Percentiles rank a stretch among this genome's conserved stretches.
phyloP scores from a whole-genome alignment of 2,888 invertebrate species.

The Tupiocoris notatus region DNA sequence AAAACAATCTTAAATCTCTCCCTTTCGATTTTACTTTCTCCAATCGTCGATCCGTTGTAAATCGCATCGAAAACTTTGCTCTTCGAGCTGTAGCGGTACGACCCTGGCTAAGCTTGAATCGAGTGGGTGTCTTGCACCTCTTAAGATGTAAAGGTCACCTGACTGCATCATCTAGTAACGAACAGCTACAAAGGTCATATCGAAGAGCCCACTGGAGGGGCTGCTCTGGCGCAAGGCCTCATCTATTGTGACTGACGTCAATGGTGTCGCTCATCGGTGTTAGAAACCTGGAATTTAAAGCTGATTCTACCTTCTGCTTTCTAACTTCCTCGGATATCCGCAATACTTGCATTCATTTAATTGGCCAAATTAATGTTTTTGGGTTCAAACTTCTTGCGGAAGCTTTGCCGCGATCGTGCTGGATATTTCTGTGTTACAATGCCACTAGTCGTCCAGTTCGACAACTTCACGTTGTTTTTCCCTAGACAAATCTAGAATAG shows the following conservation, averaged over 20 bases:
- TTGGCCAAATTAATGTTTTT: too few relatives aligned
- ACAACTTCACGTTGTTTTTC: too few relatives aligned
- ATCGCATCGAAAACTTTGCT: not conserved
- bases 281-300: too few relatives aligned
- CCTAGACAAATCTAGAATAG: too few relatives aligned
- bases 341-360: too few relatives aligned
- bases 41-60: not conserved
- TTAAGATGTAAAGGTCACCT: slow-evolving; percentile 27
- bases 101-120: not conserved
- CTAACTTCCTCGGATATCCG: too few relatives aligned
- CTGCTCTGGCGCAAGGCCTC: not conserved
- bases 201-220: not conserved
- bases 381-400: too few relatives aligned
- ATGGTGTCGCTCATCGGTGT: too few relatives aligned
- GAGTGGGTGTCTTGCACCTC: slow-evolving; percentile 13
- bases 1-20: not conserved
- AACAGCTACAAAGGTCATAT: not conserved
- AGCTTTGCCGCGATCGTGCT: too few relatives aligned
- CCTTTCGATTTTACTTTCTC: not conserved
- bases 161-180: slow-evolving; percentile 33
- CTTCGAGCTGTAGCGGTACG: not conserved
- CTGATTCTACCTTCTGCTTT: too few relatives aligned
- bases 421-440: too few relatives aligned
- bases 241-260: not conserved
- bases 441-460: too few relatives aligned